Percentiles rank a stretch among this genome's conserved stretches.
These are phyloP conservation scores for Plecotus auritus DNA, from an alignment of 2,113 vertebrate genomes.

Conservation along the genomic window DNA sequence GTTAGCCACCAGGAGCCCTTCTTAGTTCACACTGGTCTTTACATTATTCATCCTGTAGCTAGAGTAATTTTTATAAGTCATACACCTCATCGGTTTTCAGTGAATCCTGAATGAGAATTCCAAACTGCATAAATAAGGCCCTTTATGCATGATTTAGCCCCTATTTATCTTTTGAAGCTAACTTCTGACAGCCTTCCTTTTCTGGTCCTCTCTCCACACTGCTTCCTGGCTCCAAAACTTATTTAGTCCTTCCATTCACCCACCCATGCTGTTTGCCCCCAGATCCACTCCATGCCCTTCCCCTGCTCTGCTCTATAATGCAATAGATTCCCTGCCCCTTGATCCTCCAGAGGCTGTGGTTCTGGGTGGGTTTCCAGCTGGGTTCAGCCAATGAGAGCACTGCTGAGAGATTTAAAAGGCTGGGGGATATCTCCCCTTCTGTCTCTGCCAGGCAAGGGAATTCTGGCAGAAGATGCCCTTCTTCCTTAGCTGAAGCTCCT, in stretches of 20 bases:
- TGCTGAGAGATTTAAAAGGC: not conserved
- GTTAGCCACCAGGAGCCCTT: not conserved
- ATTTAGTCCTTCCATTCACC: not conserved
- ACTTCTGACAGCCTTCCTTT: not conserved
- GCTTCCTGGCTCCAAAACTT: not conserved
- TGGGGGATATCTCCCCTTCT: not conserved
- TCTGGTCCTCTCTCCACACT: not conserved
- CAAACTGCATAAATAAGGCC: not conserved
- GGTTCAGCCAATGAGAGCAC: no score
- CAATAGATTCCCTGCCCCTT: not conserved
- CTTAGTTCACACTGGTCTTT: not conserved
- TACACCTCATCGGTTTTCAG: not conserved
- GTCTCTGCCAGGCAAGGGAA: not conserved
- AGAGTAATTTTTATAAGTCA: not conserved
- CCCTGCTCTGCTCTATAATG: not conserved
- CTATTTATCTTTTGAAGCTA: not conserved
- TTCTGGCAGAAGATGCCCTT: not conserved
- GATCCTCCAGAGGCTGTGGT: not conserved
- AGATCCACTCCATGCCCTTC: not conserved
- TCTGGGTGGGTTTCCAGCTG: not conserved
- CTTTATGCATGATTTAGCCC: not conserved
- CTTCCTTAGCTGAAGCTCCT: not conserved
- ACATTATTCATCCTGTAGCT: not conserved
- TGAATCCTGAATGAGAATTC: not conserved
- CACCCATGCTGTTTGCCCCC: not conserved